These are phyloP conservation scores for Syndactyla subalaris DNA, from an alignment of 2,797 vertebrate genomes.

Conservation along the genomic window DNA sequence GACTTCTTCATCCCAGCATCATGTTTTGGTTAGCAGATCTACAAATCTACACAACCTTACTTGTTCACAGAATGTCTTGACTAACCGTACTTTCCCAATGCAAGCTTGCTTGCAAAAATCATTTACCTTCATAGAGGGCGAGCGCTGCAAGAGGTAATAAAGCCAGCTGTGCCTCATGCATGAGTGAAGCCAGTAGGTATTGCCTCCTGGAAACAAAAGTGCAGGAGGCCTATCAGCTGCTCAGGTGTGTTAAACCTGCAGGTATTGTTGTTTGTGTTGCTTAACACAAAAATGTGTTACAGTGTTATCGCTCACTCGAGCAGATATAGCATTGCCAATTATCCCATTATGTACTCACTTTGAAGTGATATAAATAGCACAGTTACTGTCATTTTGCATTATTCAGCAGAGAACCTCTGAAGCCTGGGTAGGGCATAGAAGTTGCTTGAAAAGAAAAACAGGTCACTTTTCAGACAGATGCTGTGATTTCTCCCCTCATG, in stretches of 20 bases:
- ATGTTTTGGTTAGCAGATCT: background rate
- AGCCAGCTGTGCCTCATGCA: background rate
- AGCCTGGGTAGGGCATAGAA: background rate
- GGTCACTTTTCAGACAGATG: background rate
- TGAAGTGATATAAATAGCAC: slow-evolving; percentile 38
- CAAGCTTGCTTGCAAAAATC: background rate
- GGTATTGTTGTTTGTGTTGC: slow-evolving; percentile 5
- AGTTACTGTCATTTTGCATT: slow-evolving; percentile 35
- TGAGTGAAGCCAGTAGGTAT: background rate
- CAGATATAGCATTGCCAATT: slow-evolving; percentile 31
- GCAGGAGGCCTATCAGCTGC: background rate
- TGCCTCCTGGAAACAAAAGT: slow-evolving; percentile 5
- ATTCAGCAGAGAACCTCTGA: background rate
- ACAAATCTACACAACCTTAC: background rate
- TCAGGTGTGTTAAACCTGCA: slow-evolving; percentile 34
- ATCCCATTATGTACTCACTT: slow-evolving; percentile 36
- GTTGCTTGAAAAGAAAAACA: background rate
- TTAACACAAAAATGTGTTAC: background rate
- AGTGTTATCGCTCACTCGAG: background rate
- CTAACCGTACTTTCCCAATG: background rate
- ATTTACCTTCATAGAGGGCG: background rate
- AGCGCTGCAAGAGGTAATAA: background rate
- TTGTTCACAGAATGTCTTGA: background rate
- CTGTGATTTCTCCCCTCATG: background rate
- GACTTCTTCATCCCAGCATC: background rate